A percentile compares a stretch with the other conserved stretches of the same genome.
These are phyloP conservation scores for Spinibarbus caldwelli DNA, from an alignment of 2,797 vertebrate genomes.

Conservation along the genomic window DNA sequence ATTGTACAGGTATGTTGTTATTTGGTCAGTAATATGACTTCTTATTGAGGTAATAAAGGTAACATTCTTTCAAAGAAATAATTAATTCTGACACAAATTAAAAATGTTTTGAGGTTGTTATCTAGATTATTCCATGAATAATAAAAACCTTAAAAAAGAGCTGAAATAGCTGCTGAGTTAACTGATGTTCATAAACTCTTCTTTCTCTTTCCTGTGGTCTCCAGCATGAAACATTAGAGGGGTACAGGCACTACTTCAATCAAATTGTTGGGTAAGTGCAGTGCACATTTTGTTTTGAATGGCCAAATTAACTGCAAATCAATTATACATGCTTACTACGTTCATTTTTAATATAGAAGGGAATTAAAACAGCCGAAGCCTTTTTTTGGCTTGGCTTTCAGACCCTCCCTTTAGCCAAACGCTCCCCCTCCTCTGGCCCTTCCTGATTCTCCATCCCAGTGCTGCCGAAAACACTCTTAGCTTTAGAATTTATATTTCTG, in stretches of 20 bases:
- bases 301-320: slow-evolving; percentile 20
- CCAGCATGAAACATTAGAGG: slow-evolving; percentile 94
- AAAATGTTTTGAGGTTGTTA: background rate
- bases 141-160: background rate
- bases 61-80: background rate
- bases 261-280: slow-evolving; percentile 94
- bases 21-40: background rate
- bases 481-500: slow-evolving; percentile 67
- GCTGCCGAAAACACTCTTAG: slow-evolving; percentile 40
- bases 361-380: slow-evolving; percentile 36
- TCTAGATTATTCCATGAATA: background rate
- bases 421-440: slow-evolving; percentile 31
- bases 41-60: background rate
- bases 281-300: slow-evolving; percentile 31
- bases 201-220: slow-evolving; percentile 53
- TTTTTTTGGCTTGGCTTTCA: slow-evolving; percentile 7
- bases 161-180: background rate
- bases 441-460: slow-evolving; percentile 44
- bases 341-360: slow-evolving; percentile 28
- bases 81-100: background rate
- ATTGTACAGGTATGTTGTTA: background rate
- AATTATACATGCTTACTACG: slow-evolving; percentile 14
- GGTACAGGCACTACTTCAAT: slow-evolving; percentile 96
- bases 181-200: slow-evolving; percentile 23
- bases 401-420: slow-evolving; percentile 43